Evolutionary conservation across 2,113 vertebrate species (phyloP), one percentile per base, ranked within the genome.

Genomic region (Chrysochloris asiatica): DNA sequence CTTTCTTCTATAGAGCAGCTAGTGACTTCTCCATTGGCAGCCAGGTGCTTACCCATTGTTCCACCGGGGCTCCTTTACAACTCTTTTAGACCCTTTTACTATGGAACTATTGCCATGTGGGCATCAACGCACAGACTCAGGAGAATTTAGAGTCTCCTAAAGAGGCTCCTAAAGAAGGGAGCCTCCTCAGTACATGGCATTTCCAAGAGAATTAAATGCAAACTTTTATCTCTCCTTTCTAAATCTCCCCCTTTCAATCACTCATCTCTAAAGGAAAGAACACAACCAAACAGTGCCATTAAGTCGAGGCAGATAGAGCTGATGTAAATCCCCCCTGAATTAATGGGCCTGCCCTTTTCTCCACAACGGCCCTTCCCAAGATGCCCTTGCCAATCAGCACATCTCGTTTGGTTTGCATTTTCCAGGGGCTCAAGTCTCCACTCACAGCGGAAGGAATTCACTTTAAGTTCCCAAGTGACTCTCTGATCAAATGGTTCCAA

Each of bases 221-320:
- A 96, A 97, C 95, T 97, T 96, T 96, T 96, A 86, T 96, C 97
- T 96, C 95, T 96, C 73, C 87, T 71, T 85, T 81, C 93, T 75
- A 94, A 97, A 96, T 96, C 95, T 96, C 97, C 67, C 73, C 93
- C 86, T 96, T 97, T 97, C 95, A 96, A 54, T 36, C 69, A 97
- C 86, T 80, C 41, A 97, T 95, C 96, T 97, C 95, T 91, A 91
- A 11, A 48, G 95, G 94, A 97, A 96, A 75, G 90, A 92, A 89
- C 43, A 0, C 45, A 96, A 97, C 96, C 95, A 96, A 94, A 95
- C 85, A 87, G 93, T 88, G 41, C 94, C 94, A 96, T 97, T 96
- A 96, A 96, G 94, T 87, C 96, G 95, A 96, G 93, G 92, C 93
- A 96, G 96, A 95, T 81, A 90, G 94, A 82, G 90, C 56, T 82